Percentiles rank a stretch among this genome's conserved stretches.
Evolutionary conservation across 2,797 vertebrate genomes (phyloP).

Genomic region (Coranthus polyacanthus): DNA sequence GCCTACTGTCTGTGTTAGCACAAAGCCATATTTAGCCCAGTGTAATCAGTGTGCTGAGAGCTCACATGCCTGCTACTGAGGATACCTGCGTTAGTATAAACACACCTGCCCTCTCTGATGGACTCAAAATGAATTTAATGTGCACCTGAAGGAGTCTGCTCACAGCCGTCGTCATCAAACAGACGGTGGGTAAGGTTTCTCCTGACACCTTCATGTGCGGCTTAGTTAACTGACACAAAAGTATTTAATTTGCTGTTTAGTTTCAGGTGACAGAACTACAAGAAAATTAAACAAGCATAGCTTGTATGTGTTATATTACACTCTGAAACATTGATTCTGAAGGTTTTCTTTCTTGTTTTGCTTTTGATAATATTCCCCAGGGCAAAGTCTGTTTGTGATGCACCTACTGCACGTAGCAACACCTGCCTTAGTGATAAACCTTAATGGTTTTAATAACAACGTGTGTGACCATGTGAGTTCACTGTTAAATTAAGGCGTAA

Average conservation of each 20-base stretch:
- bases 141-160: conserved; percentile 63
- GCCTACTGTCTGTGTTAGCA: conserved; percentile 79
- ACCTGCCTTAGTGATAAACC: conserved; percentile 32
- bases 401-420: conserved; percentile 39
- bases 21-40: conserved; percentile 84
- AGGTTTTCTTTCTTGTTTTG: conserved; percentile 35
- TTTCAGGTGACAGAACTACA: conserved; percentile 1
- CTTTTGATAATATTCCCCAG: conserved; percentile 30
- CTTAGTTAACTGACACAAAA: conserved; percentile 26
- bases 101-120: conserved; percentile 77
- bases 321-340: not conserved
- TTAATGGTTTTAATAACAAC: conserved; percentile 39
- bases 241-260: conserved; percentile 14
- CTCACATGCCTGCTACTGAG: conserved; percentile 66
- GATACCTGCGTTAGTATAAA: conserved; percentile 74
- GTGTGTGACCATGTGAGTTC: conserved; percentile 5
- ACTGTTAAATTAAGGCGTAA: conserved; percentile 12
- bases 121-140: conserved; percentile 65
- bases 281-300: not conserved
- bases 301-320: not conserved
- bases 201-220: conserved; percentile 10
- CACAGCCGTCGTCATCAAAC: conserved; percentile 25
- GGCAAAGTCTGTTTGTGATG: conserved; percentile 50
- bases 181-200: conserved; percentile 65
- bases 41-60: conserved; percentile 79